phyloP scores from a whole-genome alignment of 2,797 vertebrate species.

The Ctenopoma multispine region DNA sequence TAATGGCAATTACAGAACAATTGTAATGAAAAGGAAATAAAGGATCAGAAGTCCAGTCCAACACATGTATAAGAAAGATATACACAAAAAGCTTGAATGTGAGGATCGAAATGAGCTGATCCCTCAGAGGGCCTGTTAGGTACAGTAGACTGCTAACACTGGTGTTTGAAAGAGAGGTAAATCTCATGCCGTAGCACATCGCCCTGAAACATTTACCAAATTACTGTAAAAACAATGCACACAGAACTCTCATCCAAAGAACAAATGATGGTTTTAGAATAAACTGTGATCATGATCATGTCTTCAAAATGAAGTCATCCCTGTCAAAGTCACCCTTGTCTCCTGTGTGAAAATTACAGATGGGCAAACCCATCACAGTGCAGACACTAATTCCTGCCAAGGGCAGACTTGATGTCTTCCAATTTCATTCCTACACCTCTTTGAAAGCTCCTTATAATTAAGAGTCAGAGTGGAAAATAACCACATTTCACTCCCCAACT shows the following conservation, averaged over 20 bases:
- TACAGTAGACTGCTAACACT: neutral
- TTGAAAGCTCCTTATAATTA: slow-evolving; percentile 63
- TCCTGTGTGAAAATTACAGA: slow-evolving; percentile 23
- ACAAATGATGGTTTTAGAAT: neutral
- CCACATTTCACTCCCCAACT: slow-evolving; percentile 44
- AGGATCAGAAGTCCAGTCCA: neutral
- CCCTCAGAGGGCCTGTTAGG: neutral
- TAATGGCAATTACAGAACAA: slow-evolving; percentile 4
- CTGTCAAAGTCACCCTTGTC: slow-evolving; percentile 61
- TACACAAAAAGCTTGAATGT: neutral
- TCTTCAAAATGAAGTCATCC: slow-evolving; percentile 29
- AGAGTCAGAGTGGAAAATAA: slow-evolving; percentile 54
- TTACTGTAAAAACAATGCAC: neutral
- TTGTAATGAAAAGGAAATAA: slow-evolving; percentile 8
- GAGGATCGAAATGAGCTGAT: neutral
- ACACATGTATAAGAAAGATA: neutral
- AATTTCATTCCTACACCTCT: slow-evolving; percentile 47
- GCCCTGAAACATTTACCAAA: neutral
- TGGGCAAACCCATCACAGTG: slow-evolving; percentile 38
- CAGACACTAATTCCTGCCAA: slow-evolving; percentile 59
- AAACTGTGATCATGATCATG: neutral
- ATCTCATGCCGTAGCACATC: neutral
- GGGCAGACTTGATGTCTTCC: slow-evolving; percentile 56
- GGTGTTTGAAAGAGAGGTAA: neutral
- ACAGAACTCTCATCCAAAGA: neutral